Base-by-base conservation (phyloP, 2,113 vertebrate genomes). In the Embiotoca jacksoni region DNA sequence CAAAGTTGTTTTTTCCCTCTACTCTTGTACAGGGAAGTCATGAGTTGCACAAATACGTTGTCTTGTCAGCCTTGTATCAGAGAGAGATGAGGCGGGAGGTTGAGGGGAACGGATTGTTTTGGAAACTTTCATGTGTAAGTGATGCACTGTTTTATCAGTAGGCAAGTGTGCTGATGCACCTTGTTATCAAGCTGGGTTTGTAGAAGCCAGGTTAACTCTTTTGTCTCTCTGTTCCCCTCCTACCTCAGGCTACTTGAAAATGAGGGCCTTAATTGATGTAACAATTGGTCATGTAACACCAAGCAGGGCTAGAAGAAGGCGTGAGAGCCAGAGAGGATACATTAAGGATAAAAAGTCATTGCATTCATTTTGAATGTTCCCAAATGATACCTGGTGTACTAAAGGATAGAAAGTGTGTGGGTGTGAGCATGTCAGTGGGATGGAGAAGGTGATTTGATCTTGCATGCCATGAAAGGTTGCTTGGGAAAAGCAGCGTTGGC, bases 191-290 rank as follows among this genome's bases (percentile, higher is more conserved):
- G 59, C 60, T 73, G 56, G 52, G 55, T 77, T 70, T 78, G 75
- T 73, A 53, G 50, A 53, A 70, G 46, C 60, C 57, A 32, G 67
- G 64, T 81, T 76, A 62, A 81, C 66, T 69, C 73, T 72, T 83
- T 73, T 83, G 60, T 77, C 56, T 82, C 58, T 52, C 15, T 64
- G 53, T 68, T 67, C 32, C 46, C 62, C 30, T 72, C 62, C 67
- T 68, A 75, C 89, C 69, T 75, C 15, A 23, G 66, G 72, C 85
- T 58, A 70, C 5, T 1, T 80, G 61, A 78, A 90, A 84, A 81
- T 8, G 57, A 83, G 44, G 49, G 47, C 47, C 50, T 82, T 91
- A 86, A 93, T 90, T 92, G 88, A 85, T 73, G 88, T 83, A 89
- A 90, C 23, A 61, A 68, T 72, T 61, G 84, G 86, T 80, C 78